Evolutionary conservation across 2,113 vertebrate species (phyloP).

Genomic region (Hydrolagus affinis): DNA sequence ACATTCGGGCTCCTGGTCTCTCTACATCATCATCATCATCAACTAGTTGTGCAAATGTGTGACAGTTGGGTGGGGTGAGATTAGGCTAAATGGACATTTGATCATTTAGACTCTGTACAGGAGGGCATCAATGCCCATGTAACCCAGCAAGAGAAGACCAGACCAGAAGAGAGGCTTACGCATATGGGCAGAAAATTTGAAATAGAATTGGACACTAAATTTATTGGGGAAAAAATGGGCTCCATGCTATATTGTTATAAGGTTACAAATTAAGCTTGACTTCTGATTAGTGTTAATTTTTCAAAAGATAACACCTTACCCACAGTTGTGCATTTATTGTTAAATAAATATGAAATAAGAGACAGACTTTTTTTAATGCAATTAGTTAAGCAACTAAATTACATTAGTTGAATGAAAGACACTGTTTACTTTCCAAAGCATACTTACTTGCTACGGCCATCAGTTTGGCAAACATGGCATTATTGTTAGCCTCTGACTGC

Average conservation of each 20-base stretch:
- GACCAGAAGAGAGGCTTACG: too few species aligned
- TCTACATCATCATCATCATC: too few species aligned
- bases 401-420: not conserved
- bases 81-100: too few species aligned
- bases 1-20: too few species aligned
- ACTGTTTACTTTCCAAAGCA: conserved; percentile 15
- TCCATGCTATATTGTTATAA: not conserved
- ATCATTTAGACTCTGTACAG: too few species aligned
- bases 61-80: too few species aligned
- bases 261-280: not conserved
- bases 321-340: too few species aligned
- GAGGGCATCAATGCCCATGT: too few species aligned
- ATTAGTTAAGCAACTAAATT: not conserved
- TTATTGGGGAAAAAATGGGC: not conserved
- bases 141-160: too few species aligned
- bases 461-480: conserved; percentile 92
- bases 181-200: too few species aligned
- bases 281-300: not conserved
- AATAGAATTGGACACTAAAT: too few species aligned
- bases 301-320: not conserved
- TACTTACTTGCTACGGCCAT: conserved; percentile 96
- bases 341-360: not conserved
- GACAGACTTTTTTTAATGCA: not conserved
- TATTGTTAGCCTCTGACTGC: conserved; percentile 88
- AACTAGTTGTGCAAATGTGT: too few species aligned